Base-by-base conservation (phyloP, 1,140 invertebrate genomes). In the Popillia japonica region DNA sequence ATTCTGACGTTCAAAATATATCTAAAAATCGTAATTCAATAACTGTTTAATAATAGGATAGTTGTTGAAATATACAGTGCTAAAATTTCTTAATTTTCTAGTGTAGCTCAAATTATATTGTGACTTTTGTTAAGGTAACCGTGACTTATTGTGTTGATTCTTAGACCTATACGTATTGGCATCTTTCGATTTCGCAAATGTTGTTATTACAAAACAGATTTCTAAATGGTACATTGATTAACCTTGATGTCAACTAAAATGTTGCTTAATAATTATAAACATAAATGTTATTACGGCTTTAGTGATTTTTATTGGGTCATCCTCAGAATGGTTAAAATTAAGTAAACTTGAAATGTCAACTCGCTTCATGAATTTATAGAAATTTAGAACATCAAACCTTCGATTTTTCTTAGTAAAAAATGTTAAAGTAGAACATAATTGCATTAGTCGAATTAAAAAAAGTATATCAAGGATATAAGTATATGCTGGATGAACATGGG, bases 401-500 rank as follows among this genome's bases (percentile, higher is more conserved):
- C 48, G 48, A 55, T 55, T 55, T 55, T 6, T 6, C 17, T 55
- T 55, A 55, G 17, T 17, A 55, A 17, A 17, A 17, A 17, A 17
- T 55, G 17, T 55, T 55, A 55, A 55, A 55, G 48, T 55, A 55
- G 48, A 55, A 14, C 48, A 6, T n/a, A 55, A 55, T 17, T 55
- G 6, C n/a, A 17, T 55, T 55, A 55, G 14, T 14, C 17, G 48
- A 6, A 17, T 55, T n/a, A 55, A 55, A 55, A n/a, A 55, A 55
- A 55, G 48, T 55, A 55, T 55, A 55, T 55, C 48, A 55, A 55
- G 48, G 48, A 55, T 55, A 55, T 55, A 55, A 17, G 42, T 14
- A 10, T 44, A 14, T 44, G 42, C 8, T 42, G 41, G 41, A 42
- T 10, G 41, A 44, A 44, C 4, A 34, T 34, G 27, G 27, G 4